phyloP scores from a whole-genome alignment of 2,113 vertebrate genomes.

The Protobothrops mucrosquamatus region DNA sequence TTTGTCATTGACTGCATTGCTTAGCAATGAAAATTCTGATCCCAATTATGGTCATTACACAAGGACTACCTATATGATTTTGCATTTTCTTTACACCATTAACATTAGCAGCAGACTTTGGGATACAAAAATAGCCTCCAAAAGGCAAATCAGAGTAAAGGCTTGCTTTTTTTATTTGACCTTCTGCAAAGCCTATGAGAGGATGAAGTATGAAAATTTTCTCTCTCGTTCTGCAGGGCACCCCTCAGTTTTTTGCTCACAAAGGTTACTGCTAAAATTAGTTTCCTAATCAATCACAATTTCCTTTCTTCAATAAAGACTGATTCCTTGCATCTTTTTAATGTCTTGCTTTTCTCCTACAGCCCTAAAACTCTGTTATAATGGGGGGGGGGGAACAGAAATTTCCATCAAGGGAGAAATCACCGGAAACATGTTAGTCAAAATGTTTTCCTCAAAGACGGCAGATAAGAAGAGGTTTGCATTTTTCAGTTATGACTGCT shows the following conservation, averaged over 20 bases:
- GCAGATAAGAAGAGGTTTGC: background rate
- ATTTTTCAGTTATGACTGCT: slow-evolving; percentile 24
- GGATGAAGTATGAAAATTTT: background rate
- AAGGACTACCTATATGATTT: background rate
- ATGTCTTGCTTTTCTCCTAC: background rate
- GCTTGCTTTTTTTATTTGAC: background rate
- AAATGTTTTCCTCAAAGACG: background rate
- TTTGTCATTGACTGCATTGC: background rate
- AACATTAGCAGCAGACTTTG: background rate
- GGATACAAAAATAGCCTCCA: background rate
- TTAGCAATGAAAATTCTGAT: background rate
- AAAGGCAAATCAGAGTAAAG: background rate
- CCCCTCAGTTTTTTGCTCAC: background rate
- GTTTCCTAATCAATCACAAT: background rate
- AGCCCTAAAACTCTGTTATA: background rate
- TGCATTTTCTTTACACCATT: background rate
- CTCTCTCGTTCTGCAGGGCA: background rate
- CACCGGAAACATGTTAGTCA: background rate
- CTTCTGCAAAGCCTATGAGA: background rate
- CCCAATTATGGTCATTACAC: background rate
- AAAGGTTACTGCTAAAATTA: background rate
- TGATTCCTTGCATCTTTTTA: background rate
- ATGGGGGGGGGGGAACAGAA: background rate
- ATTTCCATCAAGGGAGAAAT: background rate
- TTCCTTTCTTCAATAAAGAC: background rate